A percentile compares a stretch with the other conserved stretches of the same genome.
Evolutionary conservation across 2,113 vertebrate species (phyloP).

Genomic region (Aspiorhynchus laticeps): DNA sequence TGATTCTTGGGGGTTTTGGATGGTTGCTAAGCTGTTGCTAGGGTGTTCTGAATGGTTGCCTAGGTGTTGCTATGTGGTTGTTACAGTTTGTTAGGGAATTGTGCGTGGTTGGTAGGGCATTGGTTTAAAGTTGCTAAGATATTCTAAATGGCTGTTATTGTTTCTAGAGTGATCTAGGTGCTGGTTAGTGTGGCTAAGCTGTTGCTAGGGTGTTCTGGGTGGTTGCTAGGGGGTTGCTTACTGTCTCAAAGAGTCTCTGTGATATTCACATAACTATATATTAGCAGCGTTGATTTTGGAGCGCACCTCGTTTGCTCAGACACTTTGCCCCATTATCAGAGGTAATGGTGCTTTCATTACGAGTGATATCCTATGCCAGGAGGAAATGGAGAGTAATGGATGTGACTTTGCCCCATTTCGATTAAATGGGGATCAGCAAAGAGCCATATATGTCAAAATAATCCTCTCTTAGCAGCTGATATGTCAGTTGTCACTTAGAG

Average conservation of each 20-base stretch:
- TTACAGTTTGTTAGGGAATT: not conserved
- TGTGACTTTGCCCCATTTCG: not conserved
- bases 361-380: constrained; percentile 41
- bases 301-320: constrained; percentile 5
- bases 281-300: not conserved
- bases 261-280: no score
- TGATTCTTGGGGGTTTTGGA: not conserved
- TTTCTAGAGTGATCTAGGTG: not conserved
- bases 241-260: no score
- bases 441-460: constrained; percentile 31
- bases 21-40: not conserved
- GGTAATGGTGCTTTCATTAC: constrained; percentile 58
- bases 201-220: not conserved
- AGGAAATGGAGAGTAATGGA: constrained; percentile 51
- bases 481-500: constrained; percentile 22
- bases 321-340: constrained; percentile 33
- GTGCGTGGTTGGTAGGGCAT: not conserved
- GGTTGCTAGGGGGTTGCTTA: not conserved
- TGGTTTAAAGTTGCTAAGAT: not conserved
- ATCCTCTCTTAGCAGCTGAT: constrained; percentile 17
- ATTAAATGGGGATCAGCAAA: constrained; percentile 21
- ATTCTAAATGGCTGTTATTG: not conserved
- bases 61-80: not conserved
- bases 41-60: not conserved
- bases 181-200: not conserved